Evolutionary conservation across 2,888 invertebrate genomes (phyloP).

Genomic region (Volucella bombylans): DNA sequence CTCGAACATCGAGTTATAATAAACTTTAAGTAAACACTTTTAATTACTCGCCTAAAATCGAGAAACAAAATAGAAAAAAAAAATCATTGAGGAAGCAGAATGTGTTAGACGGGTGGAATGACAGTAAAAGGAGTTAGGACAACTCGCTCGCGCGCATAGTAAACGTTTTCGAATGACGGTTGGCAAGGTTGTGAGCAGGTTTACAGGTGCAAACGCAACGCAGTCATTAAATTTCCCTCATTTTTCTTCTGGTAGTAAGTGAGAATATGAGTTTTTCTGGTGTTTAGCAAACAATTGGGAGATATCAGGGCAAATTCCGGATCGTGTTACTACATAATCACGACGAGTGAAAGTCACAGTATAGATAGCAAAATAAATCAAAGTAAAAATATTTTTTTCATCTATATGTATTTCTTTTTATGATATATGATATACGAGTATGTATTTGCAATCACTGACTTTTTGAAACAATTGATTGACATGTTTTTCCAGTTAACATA

Average conservation of each 20-base stretch:
- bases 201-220: constrained; percentile 48
- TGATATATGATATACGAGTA: no score
- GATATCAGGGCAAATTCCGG: constrained; percentile 26
- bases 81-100: constrained; percentile 1
- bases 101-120: constrained; percentile 7
- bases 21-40: constrained; percentile 76
- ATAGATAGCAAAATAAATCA: background rate
- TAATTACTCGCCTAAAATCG: constrained; percentile 74
- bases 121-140: constrained; percentile 37
- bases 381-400: background rate
- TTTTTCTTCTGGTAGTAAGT: constrained; percentile 35
- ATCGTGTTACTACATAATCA: constrained; percentile 53
- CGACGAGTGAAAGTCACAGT: background rate
- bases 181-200: constrained; percentile 12
- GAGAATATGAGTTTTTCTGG: constrained; percentile 34
- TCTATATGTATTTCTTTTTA: background rate
- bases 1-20: constrained; percentile 58
- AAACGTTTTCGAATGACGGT: constrained; percentile 46
- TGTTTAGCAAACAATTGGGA: constrained; percentile 32
- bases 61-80: constrained; percentile 33
- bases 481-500: no score
- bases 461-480: background rate
- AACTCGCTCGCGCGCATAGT: constrained; percentile 41
- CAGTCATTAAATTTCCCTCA: constrained; percentile 37
- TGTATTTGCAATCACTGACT: background rate